Conservation (phyloP, 2,797 vertebrate genomes). For the Lacerta bilineata region DNA sequence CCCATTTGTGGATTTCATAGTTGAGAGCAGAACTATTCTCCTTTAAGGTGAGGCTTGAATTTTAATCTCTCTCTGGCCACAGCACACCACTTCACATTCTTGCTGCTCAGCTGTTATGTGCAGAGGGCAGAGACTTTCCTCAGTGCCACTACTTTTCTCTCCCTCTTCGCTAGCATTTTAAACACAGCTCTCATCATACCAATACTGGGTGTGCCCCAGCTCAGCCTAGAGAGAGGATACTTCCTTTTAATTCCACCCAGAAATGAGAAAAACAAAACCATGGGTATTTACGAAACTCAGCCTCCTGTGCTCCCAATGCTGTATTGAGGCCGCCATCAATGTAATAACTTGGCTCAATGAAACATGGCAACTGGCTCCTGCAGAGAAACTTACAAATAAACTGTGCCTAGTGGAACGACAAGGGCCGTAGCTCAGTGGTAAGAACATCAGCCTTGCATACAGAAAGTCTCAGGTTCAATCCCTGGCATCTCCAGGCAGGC, state of each 20-base stretch:
- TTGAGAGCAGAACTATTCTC: not conserved
- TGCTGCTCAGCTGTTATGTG: not conserved
- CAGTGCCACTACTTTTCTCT: not conserved
- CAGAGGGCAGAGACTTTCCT: not conserved
- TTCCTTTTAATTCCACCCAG: not conserved
- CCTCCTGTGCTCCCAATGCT: not conserved
- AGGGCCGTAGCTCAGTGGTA: too few relatives aligned
- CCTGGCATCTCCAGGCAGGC: too few relatives aligned
- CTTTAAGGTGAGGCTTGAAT: constrained; percentile 12
- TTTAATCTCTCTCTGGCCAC: constrained; percentile 10
- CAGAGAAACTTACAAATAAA: too few relatives aligned
- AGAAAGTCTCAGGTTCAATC: too few relatives aligned
- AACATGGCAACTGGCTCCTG: too few relatives aligned
- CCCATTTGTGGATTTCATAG: constrained; percentile 10
- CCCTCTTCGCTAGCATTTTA: not conserved
- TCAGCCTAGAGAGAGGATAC: not conserved
- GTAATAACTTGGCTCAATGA: not conserved
- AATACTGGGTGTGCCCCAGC: not conserved
- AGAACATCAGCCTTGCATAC: too few relatives aligned
- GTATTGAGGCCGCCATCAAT: not conserved
- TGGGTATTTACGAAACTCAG: not conserved
- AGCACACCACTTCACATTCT: not conserved
- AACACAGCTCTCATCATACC: not conserved
- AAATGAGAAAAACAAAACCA: not conserved
- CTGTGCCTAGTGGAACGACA: too few relatives aligned